Conservation (phyloP, 2,113 vertebrate species). For the Gasterosteus nipponicus region DNA sequence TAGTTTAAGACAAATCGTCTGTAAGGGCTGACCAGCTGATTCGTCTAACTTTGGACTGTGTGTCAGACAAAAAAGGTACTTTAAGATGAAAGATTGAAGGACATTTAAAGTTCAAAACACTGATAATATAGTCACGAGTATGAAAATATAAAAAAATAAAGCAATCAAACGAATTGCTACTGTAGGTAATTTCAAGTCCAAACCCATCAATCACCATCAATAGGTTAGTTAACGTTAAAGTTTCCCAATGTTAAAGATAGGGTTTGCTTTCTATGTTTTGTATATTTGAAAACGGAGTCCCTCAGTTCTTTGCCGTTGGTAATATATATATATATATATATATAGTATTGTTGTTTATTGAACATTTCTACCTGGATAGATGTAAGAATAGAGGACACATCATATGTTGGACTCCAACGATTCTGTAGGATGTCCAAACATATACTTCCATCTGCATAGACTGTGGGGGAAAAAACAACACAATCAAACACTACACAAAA, state of each 20-base stretch:
- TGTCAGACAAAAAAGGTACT: background rate
- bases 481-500: background rate
- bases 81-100: background rate
- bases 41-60: background rate
- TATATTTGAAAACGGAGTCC: background rate
- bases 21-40: no score
- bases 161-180: background rate
- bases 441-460: constrained; percentile 99
- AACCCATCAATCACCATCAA: background rate
- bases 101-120: background rate
- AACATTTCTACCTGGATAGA: constrained; percentile 91
- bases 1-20: no score
- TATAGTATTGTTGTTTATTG: background rate
- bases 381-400: constrained; percentile 98
- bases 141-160: background rate
- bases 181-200: background rate
- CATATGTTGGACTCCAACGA: constrained; percentile 98
- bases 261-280: background rate
- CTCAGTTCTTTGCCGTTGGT: background rate
- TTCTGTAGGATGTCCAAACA: constrained; percentile 99
- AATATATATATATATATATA: background rate
- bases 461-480: constrained; percentile 73
- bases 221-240: background rate
- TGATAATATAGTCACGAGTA: background rate
- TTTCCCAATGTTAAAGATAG: background rate